phyloP scores from a whole-genome alignment of 37 sponge, comb jelly and placozoan species.

The Lycopodina hypogea region DNA sequence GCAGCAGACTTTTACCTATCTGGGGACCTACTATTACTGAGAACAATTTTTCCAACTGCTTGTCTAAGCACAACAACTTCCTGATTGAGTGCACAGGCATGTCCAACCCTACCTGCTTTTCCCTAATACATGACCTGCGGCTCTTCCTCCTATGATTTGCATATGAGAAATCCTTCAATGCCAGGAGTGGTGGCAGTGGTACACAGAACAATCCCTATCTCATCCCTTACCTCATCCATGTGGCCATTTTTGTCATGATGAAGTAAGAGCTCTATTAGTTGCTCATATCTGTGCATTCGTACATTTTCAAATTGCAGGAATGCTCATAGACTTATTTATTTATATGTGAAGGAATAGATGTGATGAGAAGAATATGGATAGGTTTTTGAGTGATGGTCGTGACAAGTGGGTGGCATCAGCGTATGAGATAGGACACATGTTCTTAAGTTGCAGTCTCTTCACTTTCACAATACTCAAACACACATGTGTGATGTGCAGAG shows the following conservation, averaged over 20 bases:
- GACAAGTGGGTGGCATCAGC: constrained; percentile 75
- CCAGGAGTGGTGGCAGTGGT: constrained; percentile 90
- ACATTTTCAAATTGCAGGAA: too few species aligned
- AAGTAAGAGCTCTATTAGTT: constrained; percentile 70
- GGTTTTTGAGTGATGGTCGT: constrained; percentile 41
- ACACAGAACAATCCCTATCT: constrained; percentile 83
- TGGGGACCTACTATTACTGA: constrained; percentile 85
- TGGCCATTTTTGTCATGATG: constrained; percentile 72
- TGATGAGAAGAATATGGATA: constrained; percentile 56
- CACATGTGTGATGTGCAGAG: too few species aligned
- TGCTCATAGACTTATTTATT: too few species aligned
- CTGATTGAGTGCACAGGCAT: constrained; percentile 75
- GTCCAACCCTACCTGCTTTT: constrained; percentile 62
- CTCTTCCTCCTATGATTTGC: constrained; percentile 79
- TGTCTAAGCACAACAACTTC: constrained; percentile 59
- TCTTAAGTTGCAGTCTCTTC: too few species aligned
- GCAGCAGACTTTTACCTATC: constrained; percentile 90
- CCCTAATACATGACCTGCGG: constrained; percentile 69
- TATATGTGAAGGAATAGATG: constrained; percentile 45
- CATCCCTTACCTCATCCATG: constrained; percentile 77
- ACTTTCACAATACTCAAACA: too few species aligned
- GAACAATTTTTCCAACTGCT: constrained; percentile 3
- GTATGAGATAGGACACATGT: constrained; percentile 89
- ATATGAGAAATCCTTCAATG: constrained; percentile 86
- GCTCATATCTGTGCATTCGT: too few species aligned